A percentile compares a stretch with the other conserved stretches of the same genome.
Conservation (phyloP, 2,888 invertebrate species). For the Odiellus spinosus region DNA sequence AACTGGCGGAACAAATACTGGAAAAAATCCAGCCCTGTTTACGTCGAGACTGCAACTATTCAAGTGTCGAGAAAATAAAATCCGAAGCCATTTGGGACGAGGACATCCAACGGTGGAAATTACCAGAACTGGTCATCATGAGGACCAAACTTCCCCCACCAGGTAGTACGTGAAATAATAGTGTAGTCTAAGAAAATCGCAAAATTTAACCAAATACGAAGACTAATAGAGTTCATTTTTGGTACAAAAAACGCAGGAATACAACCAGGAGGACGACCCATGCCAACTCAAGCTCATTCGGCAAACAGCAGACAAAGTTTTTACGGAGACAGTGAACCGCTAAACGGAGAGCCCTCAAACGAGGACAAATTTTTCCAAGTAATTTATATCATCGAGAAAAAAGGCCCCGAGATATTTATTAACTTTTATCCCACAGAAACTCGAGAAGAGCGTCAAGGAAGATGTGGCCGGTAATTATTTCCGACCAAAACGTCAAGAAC, state of each 20-base stretch:
- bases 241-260: conserved; percentile 14
- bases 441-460: conserved; percentile 39
- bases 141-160: conserved; percentile 53
- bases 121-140: conserved; percentile 48
- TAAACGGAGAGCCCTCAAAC: conserved; percentile 14
- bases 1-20: conserved; percentile 46
- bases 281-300: conserved; percentile 7
- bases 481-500: conserved; percentile 45
- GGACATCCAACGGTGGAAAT: conserved; percentile 48
- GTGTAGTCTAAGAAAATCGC: too few relatives aligned
- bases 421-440: conserved; percentile 30
- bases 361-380: conserved; percentile 29
- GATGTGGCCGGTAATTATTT: conserved; percentile 56
- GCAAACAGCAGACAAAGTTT: conserved; percentile 6
- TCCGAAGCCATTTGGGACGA: conserved; percentile 56
- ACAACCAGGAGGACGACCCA: conserved; percentile 18
- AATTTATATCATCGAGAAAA: background rate
- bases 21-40: conserved; percentile 50
- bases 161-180: conserved; percentile 19
- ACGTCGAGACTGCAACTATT: conserved; percentile 55
- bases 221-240: too few relatives aligned
- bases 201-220: too few relatives aligned
- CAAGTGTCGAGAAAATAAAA: conserved; percentile 52
- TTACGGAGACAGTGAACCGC: too few relatives aligned
- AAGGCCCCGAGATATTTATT: too few relatives aligned